phyloP scores from a whole-genome alignment of 1,140 invertebrate genomes.

The Cydia pomonella region DNA sequence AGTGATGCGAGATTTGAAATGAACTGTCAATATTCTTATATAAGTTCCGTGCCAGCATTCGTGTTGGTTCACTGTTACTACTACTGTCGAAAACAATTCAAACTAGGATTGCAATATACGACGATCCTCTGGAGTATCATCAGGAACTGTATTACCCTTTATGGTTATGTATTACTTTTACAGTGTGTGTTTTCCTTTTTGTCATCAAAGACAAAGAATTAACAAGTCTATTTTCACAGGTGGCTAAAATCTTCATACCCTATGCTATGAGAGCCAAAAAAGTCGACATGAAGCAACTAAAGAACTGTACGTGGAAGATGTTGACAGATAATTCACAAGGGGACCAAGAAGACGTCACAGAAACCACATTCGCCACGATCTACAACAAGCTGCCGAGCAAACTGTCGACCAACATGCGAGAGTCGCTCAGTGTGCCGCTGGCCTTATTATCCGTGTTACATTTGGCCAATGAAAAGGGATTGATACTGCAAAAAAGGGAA shows the following conservation, averaged over 20 bases:
- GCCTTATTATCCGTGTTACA: conserved; percentile 89
- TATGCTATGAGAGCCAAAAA: conserved; percentile 90
- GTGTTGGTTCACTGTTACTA: too few relatives aligned
- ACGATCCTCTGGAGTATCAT: too few relatives aligned
- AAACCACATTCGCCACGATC: conserved; percentile 78
- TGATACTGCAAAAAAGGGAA: conserved; percentile 67
- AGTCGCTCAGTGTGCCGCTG: conserved; percentile 87
- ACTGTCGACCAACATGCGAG: conserved; percentile 83
- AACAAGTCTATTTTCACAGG: conserved; percentile 60
- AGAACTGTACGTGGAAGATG: conserved; percentile 86
- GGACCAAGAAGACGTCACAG: conserved; percentile 61
- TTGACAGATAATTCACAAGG: conserved; percentile 66
- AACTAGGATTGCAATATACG: too few relatives aligned
- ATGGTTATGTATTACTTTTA: too few relatives aligned
- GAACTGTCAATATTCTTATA: too few relatives aligned
- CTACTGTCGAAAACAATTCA: too few relatives aligned
- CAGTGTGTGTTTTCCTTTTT: too few relatives aligned
- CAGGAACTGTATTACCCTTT: too few relatives aligned
- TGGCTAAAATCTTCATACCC: conserved; percentile 85
- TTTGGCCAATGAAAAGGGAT: conserved; percentile 88
- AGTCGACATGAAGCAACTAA: conserved; percentile 90
- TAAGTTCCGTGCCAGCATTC: too few relatives aligned
- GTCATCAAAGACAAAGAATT: too few relatives aligned
- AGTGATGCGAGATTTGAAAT: too few relatives aligned
- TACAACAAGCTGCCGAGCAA: conserved; percentile 82